Evolutionary conservation across 2,888 invertebrate genomes (phyloP).

Genomic region (Lepidocyrtinus sp.): DNA sequence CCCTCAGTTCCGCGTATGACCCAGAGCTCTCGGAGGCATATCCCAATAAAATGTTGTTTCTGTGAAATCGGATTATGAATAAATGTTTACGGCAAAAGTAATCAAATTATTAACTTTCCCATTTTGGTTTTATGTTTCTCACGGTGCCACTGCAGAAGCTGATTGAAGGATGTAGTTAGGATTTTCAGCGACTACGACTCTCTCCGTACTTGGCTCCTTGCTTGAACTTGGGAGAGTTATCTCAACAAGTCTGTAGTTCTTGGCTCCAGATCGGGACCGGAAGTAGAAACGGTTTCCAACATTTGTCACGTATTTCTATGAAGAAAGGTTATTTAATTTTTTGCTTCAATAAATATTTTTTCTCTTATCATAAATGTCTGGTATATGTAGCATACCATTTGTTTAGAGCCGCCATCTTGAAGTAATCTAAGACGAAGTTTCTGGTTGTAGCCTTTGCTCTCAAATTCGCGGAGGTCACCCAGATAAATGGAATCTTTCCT

Average conservation of each 20-base stretch:
- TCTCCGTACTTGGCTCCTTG: constrained; percentile 84
- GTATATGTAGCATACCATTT: too few relatives aligned
- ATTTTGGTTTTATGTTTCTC: too few relatives aligned
- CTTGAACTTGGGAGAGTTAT: constrained; percentile 80
- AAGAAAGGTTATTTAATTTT: too few relatives aligned
- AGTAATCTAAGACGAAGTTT: constrained; percentile 33
- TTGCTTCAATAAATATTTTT: too few relatives aligned
- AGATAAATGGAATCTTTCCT: constrained; percentile 50
- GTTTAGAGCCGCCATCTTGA: neutral
- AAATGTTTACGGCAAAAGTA: too few relatives aligned
- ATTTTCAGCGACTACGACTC: constrained; percentile 86
- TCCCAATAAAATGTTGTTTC: constrained; percentile 55
- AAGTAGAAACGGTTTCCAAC: constrained; percentile 86
- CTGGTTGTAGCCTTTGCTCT: constrained; percentile 28
- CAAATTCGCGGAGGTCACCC: constrained; percentile 46
- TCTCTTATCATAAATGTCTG: too few relatives aligned
- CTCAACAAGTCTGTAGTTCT: constrained; percentile 85
- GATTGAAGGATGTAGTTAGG: constrained; percentile 90
- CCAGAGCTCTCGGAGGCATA: constrained; percentile 86
- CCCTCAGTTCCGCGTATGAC: constrained; percentile 83
- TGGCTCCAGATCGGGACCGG: constrained; percentile 74
- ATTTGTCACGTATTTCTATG: constrained; percentile 83
- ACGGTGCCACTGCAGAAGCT: constrained; percentile 84
- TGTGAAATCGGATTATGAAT: too few relatives aligned
- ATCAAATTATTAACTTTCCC: too few relatives aligned